Evolutionary conservation across 2,797 vertebrate genomes (phyloP).

Genomic region (Trachurus trachurus): DNA sequence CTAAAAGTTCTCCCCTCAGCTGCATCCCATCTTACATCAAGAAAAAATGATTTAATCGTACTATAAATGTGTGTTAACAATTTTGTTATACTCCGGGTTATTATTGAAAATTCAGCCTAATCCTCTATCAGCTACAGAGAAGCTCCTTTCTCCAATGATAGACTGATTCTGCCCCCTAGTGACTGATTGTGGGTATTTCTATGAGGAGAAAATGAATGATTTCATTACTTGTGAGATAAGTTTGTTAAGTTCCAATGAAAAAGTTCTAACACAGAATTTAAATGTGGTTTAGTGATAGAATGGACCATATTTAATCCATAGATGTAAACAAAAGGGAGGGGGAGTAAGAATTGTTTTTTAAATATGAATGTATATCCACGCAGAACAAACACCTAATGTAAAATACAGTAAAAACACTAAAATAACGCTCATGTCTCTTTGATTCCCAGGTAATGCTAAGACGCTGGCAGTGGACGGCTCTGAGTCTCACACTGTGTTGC

Average conservation of each 20-base stretch:
- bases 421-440: slow-evolving; percentile 1
- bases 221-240: too few relatives aligned
- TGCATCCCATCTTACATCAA: neutral
- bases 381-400: neutral
- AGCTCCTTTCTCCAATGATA: neutral
- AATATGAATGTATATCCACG: neutral
- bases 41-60: neutral
- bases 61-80: too few relatives aligned
- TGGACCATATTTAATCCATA: neutral
- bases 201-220: neutral
- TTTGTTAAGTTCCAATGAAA: neutral
- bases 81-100: neutral
- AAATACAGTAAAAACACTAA: neutral
- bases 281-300: neutral
- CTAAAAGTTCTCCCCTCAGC: neutral
- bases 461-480: slow-evolving; percentile 88
- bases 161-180: slow-evolving; percentile 73
- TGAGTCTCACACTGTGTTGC: slow-evolving; percentile 86
- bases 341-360: neutral
- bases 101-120: neutral
- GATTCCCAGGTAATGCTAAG: slow-evolving; percentile 85
- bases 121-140: neutral
- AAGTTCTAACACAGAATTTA: neutral
- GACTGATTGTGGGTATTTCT: neutral
- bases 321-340: neutral